These are phyloP conservation scores for Liasis olivaceus DNA, from an alignment of 2,797 vertebrate species.

Conservation along the genomic window DNA sequence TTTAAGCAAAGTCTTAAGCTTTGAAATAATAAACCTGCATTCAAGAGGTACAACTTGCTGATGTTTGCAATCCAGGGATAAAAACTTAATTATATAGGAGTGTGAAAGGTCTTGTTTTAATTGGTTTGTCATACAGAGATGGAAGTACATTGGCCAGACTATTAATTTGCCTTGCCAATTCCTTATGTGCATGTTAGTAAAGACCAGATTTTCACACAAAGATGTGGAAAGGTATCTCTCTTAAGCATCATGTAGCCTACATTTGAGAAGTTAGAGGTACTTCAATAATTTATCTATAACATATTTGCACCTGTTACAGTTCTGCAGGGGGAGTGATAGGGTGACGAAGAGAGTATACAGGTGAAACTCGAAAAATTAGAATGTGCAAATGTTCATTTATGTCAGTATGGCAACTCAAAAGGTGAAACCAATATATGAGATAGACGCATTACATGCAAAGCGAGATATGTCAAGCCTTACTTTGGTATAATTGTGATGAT, in stretches of 20 bases:
- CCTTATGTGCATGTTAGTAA: not conserved
- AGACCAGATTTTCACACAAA: not conserved
- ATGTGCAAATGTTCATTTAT: too few relatives aligned
- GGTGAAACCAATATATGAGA: too few relatives aligned
- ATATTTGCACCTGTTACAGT: too few relatives aligned
- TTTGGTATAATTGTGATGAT: too few relatives aligned
- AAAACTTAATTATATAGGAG: not conserved
- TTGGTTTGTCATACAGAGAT: not conserved
- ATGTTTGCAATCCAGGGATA: not conserved
- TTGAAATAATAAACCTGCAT: not conserved
- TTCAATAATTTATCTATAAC: not conserved
- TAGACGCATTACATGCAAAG: too few relatives aligned
- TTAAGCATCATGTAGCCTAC: not conserved
- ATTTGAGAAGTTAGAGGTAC: too few relatives aligned
- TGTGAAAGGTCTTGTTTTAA: not conserved
- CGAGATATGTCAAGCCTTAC: too few relatives aligned
- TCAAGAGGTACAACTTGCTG: not conserved
- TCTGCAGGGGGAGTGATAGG: too few relatives aligned
- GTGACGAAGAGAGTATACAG: too few relatives aligned
- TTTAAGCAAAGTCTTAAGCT: not conserved
- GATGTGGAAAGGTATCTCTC: not conserved
- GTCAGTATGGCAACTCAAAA: too few relatives aligned
- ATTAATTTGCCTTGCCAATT: not conserved
- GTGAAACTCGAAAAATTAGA: too few relatives aligned
- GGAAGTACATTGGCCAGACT: not conserved